Conservation (phyloP, 1,140 invertebrate genomes). For the Nasonia longicornis region DNA sequence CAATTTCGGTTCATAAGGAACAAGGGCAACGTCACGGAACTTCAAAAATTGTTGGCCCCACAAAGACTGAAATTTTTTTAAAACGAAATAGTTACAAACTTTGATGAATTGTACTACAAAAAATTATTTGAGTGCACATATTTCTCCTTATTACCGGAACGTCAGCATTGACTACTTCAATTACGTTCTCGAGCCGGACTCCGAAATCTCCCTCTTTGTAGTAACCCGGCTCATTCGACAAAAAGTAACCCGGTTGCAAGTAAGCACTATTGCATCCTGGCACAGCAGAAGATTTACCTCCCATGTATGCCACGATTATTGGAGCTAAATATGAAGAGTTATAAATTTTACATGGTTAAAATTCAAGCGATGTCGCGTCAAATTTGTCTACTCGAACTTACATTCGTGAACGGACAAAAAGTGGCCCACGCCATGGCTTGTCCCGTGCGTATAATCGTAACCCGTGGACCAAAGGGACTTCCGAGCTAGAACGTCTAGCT, state of each 20-base stretch:
- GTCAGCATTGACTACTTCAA: constrained; percentile 81
- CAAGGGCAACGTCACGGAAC: constrained; percentile 88
- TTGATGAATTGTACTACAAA: too few species aligned
- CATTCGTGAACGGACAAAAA: constrained; percentile 89
- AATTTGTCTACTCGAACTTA: constrained; percentile 57
- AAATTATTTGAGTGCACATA: too few species aligned
- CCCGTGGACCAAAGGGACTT: constrained; percentile 84
- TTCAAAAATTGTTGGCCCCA: constrained; percentile 72
- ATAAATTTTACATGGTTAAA: neutral
- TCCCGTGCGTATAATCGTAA: constrained; percentile 87
- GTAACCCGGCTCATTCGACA: constrained; percentile 86
- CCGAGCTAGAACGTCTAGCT: constrained; percentile 82
- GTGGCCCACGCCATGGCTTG: constrained; percentile 91
- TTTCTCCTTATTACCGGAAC: constrained; percentile 54
- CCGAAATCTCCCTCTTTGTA: constrained; percentile 90
- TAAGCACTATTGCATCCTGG: constrained; percentile 51
- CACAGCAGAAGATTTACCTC: constrained; percentile 49
- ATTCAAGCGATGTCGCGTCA: neutral
- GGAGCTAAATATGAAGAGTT: constrained; percentile 73
- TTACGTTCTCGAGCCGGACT: constrained; percentile 90
- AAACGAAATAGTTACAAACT: neutral
- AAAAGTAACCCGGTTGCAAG: constrained; percentile 85
- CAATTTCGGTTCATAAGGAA: constrained; percentile 93
- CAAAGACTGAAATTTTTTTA: constrained; percentile 57
- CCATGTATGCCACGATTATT: constrained; percentile 74